Evolutionary conservation across 2,888 invertebrate species (phyloP).

Genomic region (Drosophila nigritarsus): DNA sequence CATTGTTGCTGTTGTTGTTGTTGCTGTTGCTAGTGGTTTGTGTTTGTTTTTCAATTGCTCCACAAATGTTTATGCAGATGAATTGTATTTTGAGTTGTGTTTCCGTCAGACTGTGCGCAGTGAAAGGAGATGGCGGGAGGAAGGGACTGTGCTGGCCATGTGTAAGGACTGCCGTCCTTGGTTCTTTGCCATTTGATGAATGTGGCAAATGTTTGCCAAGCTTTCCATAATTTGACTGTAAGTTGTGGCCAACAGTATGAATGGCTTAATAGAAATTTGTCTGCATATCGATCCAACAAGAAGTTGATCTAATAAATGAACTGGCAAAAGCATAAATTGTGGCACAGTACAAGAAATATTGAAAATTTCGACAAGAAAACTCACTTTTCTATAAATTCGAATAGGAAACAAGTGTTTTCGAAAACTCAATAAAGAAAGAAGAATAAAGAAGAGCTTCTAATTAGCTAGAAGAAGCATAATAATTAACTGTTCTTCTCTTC

Average conservation of each 20-base stretch:
- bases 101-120: slow-evolving; percentile 57
- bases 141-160: not conserved
- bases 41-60: slow-evolving; percentile 77
- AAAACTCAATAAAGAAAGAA: fast-evolving
- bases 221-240: slow-evolving; percentile 61
- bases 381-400: not conserved
- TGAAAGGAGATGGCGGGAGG: not conserved
- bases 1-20: slow-evolving; percentile 30
- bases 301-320: slow-evolving; percentile 21
- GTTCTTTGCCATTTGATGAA: slow-evolving; percentile 65
- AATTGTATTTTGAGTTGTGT: slow-evolving; percentile 78
- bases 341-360: too few relatives aligned
- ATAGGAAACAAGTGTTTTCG: not conserved
- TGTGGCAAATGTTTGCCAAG: slow-evolving; percentile 69
- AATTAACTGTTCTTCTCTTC: not conserved
- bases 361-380: not conserved
- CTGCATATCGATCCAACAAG: slow-evolving; percentile 35
- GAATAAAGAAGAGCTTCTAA: not conserved
- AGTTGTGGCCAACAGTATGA: slow-evolving; percentile 42
- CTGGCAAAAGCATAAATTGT: not conserved
- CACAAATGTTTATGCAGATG: slow-evolving; percentile 81
- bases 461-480: too few relatives aligned
- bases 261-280: slow-evolving; percentile 16
- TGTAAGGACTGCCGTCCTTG: slow-evolving; percentile 24
- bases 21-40: slow-evolving; percentile 39